Evolutionary conservation across 1,140 invertebrate species (phyloP).

Genomic region (Ostrea denselamellosa): DNA sequence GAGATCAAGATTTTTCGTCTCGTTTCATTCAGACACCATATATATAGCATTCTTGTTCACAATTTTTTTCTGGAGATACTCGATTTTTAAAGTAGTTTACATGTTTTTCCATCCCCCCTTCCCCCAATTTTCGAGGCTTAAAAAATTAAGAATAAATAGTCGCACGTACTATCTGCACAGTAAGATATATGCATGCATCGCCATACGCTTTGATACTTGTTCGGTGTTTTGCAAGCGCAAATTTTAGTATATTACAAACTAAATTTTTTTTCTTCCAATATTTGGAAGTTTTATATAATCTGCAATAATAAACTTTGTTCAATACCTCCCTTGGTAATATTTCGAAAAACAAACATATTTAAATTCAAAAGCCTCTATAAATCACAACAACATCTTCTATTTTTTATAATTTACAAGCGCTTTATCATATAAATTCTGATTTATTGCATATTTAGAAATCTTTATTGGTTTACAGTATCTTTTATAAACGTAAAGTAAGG

Average conservation of each 20-base stretch:
- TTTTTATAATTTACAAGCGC: constrained; percentile 34
- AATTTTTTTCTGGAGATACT: neutral
- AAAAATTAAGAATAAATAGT: too few relatives aligned
- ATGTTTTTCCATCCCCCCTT: neutral
- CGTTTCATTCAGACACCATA: neutral
- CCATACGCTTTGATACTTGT: too few relatives aligned
- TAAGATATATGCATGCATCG: too few relatives aligned
- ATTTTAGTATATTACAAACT: too few relatives aligned
- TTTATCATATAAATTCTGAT: constrained; percentile 35
- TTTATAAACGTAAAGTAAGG: constrained; percentile 31
- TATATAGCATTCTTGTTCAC: neutral
- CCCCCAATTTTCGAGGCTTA: too few relatives aligned
- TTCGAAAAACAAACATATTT: constrained; percentile 35
- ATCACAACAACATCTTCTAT: neutral
- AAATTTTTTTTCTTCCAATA: neutral
- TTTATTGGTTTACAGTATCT: constrained; percentile 37
- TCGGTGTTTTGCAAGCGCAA: too few relatives aligned
- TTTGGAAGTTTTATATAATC: neutral
- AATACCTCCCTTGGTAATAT: constrained; percentile 8
- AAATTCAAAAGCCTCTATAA: constrained; percentile 2
- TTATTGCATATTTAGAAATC: neutral
- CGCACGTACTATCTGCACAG: too few relatives aligned
- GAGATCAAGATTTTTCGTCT: constrained; percentile 33
- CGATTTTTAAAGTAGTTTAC: neutral
- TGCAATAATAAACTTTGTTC: neutral